phyloP scores from a whole-genome alignment of 2,113 vertebrate species.

The Eonycteris spelaea region DNA sequence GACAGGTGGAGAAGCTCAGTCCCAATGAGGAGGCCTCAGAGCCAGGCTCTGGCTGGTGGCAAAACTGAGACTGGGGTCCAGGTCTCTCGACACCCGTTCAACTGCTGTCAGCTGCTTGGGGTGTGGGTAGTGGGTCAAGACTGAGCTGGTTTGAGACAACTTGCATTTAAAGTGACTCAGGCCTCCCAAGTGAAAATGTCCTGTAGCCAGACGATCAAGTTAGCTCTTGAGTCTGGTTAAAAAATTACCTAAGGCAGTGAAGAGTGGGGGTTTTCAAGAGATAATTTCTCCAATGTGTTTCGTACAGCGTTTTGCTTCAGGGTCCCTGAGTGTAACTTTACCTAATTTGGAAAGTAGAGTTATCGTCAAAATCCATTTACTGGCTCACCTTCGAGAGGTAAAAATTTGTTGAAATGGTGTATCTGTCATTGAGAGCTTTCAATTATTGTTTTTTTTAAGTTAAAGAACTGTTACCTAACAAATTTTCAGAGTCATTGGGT shows the following conservation, averaged over 20 bases:
- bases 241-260: neutral
- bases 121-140: neutral
- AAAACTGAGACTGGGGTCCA: neutral
- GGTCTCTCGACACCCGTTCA: rapidly evolving
- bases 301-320: neutral
- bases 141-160: neutral
- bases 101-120: neutral
- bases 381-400: neutral
- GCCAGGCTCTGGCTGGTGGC: neutral
- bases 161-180: neutral
- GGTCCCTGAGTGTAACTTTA: neutral
- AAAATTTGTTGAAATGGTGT: neutral
- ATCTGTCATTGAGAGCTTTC: neutral
- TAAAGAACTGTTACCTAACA: neutral
- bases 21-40: neutral
- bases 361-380: neutral
- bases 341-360: neutral
- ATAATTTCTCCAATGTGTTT: neutral
- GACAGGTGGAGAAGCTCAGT: rapidly evolving
- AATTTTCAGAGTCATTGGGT: neutral
- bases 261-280: neutral
- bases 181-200: neutral
- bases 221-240: neutral
- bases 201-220: neutral
- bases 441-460: neutral